These are phyloP conservation scores for Amphiprion ocellaris DNA, from an alignment of 2,113 vertebrate genomes.

Conservation along the genomic window DNA sequence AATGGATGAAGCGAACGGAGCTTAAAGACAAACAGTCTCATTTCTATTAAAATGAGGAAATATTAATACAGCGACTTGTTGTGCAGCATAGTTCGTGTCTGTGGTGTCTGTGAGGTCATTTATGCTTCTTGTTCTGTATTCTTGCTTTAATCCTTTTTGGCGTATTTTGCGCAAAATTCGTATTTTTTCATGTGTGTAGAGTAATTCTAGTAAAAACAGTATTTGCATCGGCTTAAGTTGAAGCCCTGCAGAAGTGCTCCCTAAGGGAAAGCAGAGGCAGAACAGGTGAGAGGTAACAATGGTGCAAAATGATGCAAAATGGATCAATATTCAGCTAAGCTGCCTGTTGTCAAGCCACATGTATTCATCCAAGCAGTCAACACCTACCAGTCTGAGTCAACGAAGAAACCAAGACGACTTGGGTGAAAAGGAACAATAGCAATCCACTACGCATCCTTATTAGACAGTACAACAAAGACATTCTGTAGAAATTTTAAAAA, in stretches of 20 bases:
- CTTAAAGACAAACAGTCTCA: not conserved
- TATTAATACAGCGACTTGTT: not conserved
- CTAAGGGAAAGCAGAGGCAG: slow-evolving; percentile 19
- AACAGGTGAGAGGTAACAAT: slow-evolving; percentile 73
- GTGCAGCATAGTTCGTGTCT: not conserved
- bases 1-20: not conserved
- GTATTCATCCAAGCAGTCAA: slow-evolving; percentile 25
- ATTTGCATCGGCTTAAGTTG: not conserved
- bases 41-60: too few species aligned
- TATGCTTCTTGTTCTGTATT: too few species aligned
- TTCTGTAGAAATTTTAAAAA: not conserved
- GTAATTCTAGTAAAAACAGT: not conserved
- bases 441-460: slow-evolving; percentile 77
- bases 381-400: slow-evolving; percentile 77
- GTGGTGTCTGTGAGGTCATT: too few species aligned
- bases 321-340: slow-evolving; percentile 32
- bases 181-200: too few species aligned
- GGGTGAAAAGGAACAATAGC: slow-evolving; percentile 75
- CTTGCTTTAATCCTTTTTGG: not conserved
- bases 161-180: not conserved
- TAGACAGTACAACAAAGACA: slow-evolving; percentile 28
- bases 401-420: slow-evolving; percentile 60
- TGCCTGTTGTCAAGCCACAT: slow-evolving; percentile 44
- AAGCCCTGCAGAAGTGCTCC: slow-evolving; percentile 10
- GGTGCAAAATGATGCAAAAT: slow-evolving; percentile 49